Evolutionary conservation across 2,113 vertebrate species (phyloP), one percentile per base, ranked within the genome.

Genomic region (Trogon surrucura): DNA sequence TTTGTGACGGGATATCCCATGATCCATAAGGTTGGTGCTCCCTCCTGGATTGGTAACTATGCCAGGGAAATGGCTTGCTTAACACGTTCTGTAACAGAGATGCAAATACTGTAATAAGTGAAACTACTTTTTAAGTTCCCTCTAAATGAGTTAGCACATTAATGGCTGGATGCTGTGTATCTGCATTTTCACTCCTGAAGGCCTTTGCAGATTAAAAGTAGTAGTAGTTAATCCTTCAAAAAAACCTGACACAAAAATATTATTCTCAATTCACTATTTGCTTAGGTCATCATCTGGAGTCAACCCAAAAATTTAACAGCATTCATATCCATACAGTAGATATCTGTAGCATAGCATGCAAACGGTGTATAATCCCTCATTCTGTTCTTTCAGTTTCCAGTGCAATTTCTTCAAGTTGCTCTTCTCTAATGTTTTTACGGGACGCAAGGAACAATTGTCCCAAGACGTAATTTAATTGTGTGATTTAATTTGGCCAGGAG

Each of bases 71-170:
- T 0, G 8, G 27, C 86, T 87, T 34, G 93, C 51, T 72, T 54
- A 93, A 77, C 90, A 94, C 58, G 88, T 93, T 95, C 91, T 85
- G 29, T 51, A 89, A 73, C 45, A 86, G 45, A 88, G 65, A 73
- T 74, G 71, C 61, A 95, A 95, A 84, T 48, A 72, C 66, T 32
- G 1, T 21, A 71, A 65, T 19, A 81, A 11, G 23, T 53, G 66
- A 75, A 91, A 89, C 45, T 65, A 36, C 54, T 64, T 89, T 74
- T 73, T 10, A 54, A 65, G 50, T 72, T 78, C 34, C 25, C 21
- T 84, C 25, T 58, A 51, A 79, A 72, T 19, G 7, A 85, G 88
- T 36, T 32, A 73, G 14, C 41, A 84, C 11, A 11, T 51, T 87
- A 72, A 75, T 57, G 11, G 34, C 0, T 74, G 13, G 56, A 84